Evolutionary conservation across 2,888 invertebrate genomes (phyloP).

Genomic region (Scaptomyza tumidula): DNA sequence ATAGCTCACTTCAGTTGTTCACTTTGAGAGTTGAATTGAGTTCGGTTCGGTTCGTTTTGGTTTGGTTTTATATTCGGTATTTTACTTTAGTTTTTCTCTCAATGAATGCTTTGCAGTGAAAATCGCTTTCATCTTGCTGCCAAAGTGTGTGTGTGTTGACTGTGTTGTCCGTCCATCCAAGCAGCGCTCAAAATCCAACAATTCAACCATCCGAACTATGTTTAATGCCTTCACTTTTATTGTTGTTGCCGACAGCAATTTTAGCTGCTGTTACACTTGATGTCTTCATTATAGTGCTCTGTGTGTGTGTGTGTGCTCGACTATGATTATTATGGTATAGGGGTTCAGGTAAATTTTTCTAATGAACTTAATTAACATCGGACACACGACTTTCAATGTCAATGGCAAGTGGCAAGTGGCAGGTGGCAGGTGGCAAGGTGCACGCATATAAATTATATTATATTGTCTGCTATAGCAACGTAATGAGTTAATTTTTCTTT

Average conservation of each 20-base stretch:
- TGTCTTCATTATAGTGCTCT: constrained; percentile 58
- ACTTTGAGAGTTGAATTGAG: constrained; percentile 5
- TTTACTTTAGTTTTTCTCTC: constrained; percentile 2
- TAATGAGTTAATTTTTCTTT: constrained; percentile 72
- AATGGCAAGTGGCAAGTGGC: constrained; percentile 44
- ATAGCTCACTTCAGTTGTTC: constrained; percentile 15
- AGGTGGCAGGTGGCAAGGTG: constrained; percentile 14
- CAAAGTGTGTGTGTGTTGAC: constrained; percentile 32
- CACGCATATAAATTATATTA: constrained; percentile 42
- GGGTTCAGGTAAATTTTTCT: constrained; percentile 39
- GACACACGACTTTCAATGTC: constrained; percentile 74
- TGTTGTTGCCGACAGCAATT: constrained; percentile 58
- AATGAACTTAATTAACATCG: constrained; percentile 76
- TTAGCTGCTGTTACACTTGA: constrained; percentile 37
- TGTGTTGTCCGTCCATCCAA: constrained; percentile 12
- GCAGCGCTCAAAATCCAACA: constrained; percentile 16
- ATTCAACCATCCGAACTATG: constrained; percentile 27
- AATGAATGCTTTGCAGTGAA: constrained; percentile 36
- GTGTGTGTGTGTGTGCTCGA: neutral
- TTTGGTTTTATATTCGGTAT: constrained; percentile 10
- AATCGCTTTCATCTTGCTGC: constrained; percentile 61
- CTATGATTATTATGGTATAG: neutral
- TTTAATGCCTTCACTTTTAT: constrained; percentile 68
- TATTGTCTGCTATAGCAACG: constrained; percentile 12
- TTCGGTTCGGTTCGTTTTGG: constrained; percentile 30